These are phyloP conservation scores for Xylota segnis DNA, from an alignment of 2,888 invertebrate species.

Conservation along the genomic window DNA sequence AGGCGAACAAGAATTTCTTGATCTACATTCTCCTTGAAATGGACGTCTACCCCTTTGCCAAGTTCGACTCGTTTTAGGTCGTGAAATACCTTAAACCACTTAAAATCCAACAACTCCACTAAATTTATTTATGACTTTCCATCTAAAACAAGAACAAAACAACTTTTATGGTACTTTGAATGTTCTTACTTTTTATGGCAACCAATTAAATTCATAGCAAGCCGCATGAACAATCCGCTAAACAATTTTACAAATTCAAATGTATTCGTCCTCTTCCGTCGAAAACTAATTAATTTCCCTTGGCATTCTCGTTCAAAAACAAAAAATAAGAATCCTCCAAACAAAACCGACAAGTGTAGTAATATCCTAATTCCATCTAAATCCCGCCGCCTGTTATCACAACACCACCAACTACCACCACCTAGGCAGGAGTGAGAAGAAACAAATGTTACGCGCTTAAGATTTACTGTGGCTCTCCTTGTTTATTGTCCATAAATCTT, in stretches of 20 bases:
- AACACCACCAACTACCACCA: conserved; percentile 27
- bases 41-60: not conserved
- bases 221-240: conserved; percentile 33
- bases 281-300: conserved; percentile 59
- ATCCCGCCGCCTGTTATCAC: conserved; percentile 52
- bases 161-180: conserved; percentile 38
- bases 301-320: not conserved
- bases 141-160: conserved; percentile 2
- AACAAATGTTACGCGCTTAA: conserved; percentile 53
- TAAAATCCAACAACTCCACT: not conserved
- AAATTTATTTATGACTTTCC: not conserved
- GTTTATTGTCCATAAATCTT: conserved; percentile 65
- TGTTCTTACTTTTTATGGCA: conserved; percentile 37
- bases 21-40: not conserved
- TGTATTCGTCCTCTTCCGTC: conserved; percentile 12
- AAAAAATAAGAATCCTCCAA: conserved; percentile 5
- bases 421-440: not conserved
- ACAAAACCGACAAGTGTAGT: conserved; percentile 50
- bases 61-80: not conserved
- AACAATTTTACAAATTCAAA: conserved; percentile 57
- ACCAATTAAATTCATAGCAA: conserved; percentile 54
- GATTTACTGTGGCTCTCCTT: conserved; percentile 47
- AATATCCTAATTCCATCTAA: conserved; percentile 42
- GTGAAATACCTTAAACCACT: conserved; percentile 8
- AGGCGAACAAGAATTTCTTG: not conserved